Evolutionary conservation across 2,797 vertebrate genomes (phyloP).

Genomic region (Gymnoscopelus braueri): DNA sequence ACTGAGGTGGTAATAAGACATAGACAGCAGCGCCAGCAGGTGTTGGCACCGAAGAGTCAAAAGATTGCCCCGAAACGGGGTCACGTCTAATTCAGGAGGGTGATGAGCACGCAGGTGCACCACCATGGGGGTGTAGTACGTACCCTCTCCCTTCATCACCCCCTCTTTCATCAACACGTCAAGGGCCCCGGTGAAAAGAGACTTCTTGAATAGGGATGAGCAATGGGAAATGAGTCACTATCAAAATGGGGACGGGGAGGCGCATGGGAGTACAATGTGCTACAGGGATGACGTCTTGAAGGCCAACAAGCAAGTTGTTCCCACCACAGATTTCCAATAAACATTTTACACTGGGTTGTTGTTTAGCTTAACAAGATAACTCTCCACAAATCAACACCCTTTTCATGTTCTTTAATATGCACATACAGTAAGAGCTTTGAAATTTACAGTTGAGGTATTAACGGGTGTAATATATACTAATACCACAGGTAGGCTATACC

Average conservation of each 20-base stretch:
- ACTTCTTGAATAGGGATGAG: slow-evolving; percentile 74
- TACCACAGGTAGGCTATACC: too few relatives aligned
- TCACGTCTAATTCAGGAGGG: slow-evolving; percentile 59
- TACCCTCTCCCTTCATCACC: slow-evolving; percentile 28
- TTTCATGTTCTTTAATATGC: too few relatives aligned
- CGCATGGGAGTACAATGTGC: too few relatives aligned
- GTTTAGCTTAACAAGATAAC: too few relatives aligned
- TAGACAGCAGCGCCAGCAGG: slow-evolving; percentile 11
- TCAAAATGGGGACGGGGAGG: slow-evolving; percentile 28
- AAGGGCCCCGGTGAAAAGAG: slow-evolving; percentile 59
- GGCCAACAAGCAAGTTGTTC: too few relatives aligned
- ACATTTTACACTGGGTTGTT: too few relatives aligned
- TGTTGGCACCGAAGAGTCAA: slow-evolving; percentile 20
- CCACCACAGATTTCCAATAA: too few relatives aligned
- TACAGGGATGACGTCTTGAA: background rate
- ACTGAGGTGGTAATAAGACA: slow-evolving; percentile 53
- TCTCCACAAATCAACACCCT: too few relatives aligned
- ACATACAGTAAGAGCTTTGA: too few relatives aligned
- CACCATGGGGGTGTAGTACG: slow-evolving; percentile 34
- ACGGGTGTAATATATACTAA: too few relatives aligned
- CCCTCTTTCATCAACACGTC: slow-evolving; percentile 71
- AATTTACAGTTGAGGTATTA: too few relatives aligned
- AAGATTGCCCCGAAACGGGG: slow-evolving; percentile 55
- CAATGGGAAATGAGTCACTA: slow-evolving; percentile 47
- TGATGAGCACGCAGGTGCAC: slow-evolving; percentile 59